Evolutionary conservation across 2,888 invertebrate genomes (phyloP).

Genomic region (Heliconius hortense): DNA sequence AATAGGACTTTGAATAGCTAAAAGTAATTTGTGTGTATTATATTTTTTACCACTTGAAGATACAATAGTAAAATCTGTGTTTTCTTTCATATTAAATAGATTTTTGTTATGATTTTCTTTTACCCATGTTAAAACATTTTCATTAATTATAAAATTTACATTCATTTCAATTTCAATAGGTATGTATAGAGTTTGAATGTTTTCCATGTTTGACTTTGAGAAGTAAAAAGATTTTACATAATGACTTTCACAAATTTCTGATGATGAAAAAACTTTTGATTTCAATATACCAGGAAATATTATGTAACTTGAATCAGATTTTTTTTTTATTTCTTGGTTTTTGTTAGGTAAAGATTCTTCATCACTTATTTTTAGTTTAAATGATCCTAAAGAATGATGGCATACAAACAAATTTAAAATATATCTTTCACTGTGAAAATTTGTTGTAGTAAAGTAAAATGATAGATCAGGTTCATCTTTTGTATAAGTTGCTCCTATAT

Average conservation of each 20-base stretch:
- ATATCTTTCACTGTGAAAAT: slow-evolving; percentile 55
- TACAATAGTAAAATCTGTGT: slow-evolving; percentile 59
- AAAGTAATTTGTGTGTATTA: slow-evolving; percentile 60
- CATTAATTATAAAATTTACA: slow-evolving; percentile 52
- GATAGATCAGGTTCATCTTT: slow-evolving; percentile 59
- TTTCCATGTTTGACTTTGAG: slow-evolving; percentile 46
- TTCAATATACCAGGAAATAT: slow-evolving; percentile 41
- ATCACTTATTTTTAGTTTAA: slow-evolving; percentile 57
- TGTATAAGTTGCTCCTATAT: slow-evolving; percentile 67
- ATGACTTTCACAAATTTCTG: slow-evolving; percentile 54
- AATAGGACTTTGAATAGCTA: slow-evolving; percentile 63
- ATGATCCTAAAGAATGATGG: slow-evolving; percentile 55
- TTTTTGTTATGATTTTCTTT: slow-evolving; percentile 60
- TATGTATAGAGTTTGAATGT: slow-evolving; percentile 53
- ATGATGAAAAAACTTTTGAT: slow-evolving; percentile 53
- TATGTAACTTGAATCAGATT: slow-evolving; percentile 35
- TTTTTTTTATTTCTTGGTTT: slow-evolving; percentile 35
- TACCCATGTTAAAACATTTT: slow-evolving; percentile 54
- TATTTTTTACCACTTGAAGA: slow-evolving; percentile 56
- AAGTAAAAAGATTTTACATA: slow-evolving; percentile 63
- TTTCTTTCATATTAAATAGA: slow-evolving; percentile 52
- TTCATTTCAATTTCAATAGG: slow-evolving; percentile 57
- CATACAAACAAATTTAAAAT: slow-evolving; percentile 67
- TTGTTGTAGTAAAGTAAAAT: slow-evolving; percentile 63
- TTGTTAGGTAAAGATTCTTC: slow-evolving; percentile 44